Evolutionary conservation across 2,888 invertebrate species (phyloP).

Genomic region (Noctuana brunneofusca): DNA sequence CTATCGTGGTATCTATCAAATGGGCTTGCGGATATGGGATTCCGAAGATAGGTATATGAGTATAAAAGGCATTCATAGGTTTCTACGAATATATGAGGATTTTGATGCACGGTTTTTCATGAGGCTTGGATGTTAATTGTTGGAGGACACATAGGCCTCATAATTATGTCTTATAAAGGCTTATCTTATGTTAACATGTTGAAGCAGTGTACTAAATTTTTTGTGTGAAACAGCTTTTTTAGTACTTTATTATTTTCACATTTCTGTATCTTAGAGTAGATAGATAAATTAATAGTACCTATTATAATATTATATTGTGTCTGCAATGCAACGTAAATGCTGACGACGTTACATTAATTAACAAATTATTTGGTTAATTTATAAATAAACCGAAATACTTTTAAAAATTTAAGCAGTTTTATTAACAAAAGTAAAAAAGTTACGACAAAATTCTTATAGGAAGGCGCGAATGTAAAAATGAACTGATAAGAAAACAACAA

Average conservation of each 20-base stretch:
- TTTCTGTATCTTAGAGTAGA: no score
- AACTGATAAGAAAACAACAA: slow-evolving; percentile 20
- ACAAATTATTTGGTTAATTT: no score
- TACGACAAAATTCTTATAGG: not conserved
- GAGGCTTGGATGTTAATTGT: no score
- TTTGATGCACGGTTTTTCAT: not conserved
- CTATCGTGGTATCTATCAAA: slow-evolving; percentile 7
- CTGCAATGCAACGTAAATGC: no score
- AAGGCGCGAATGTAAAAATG: slow-evolving; percentile 15
- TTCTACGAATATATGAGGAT: not conserved
- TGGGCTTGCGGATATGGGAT: slow-evolving; percentile 8
- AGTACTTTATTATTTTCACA: no score
- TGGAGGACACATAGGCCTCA: no score
- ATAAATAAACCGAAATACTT: no score
- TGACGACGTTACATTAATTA: not conserved
- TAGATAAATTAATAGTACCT: not conserved
- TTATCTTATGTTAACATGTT: no score
- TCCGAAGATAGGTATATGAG: not conserved
- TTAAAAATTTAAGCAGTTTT: not conserved
- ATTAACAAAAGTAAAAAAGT: not conserved
- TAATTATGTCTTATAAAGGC: no score
- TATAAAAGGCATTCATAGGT: not conserved
- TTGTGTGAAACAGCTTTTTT: no score
- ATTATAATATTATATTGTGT: no score
- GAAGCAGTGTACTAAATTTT: no score